Base-by-base conservation (phyloP, 2,797 vertebrate genomes). In the Silurus lanzhouensis region DNA sequence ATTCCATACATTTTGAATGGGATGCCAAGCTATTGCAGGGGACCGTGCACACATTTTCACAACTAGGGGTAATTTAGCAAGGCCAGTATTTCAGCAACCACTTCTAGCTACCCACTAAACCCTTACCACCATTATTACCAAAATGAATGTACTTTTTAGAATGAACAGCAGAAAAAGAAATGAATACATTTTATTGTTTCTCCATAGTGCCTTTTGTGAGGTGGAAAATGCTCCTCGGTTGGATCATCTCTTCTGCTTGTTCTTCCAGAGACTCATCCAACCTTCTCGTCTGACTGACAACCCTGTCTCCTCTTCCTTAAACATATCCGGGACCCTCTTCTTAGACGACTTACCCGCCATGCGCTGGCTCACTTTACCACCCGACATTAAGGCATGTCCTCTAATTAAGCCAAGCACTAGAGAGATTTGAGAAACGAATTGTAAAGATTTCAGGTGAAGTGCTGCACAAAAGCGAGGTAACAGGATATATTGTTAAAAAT, bases 241-340 rank as follows among this genome's bases (percentile, higher is more conserved):
- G 95, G 97, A 99, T 94, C 97, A 97, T 77, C 98, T 99, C 94
- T 99, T 99, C 93, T 96, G 92, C 94, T 94, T 99, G 88, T 96
- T 98, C 93, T 99, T 99, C 94, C 97, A 98, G 94, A 96, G 95
- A 92, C 95, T 96, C 1, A 95, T 99, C 82, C 96, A 95, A 89
- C 96, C 96, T 0, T 92, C 90, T 0, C 92, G 91, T 8, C 88
- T 96, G 13, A 93, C 84, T 6, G 84, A 91, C 80, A 91, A 92
- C 82, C 88, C 93, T 64, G 44, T 79, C 10, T 80, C 92, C 0
- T 86, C 89, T 0, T 84, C 87, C 0, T 25, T 84, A 0, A 93
- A 95, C 12, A 88, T 92, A 83, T 95, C 94, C 46, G 94, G 93
- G 48, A 93, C 94, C 0, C 89, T 96, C 0, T 96, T 99, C 87